Base-by-base conservation (phyloP, 2,888 invertebrate genomes). In the Scaptodrosophila latifasciaeformis region DNA sequence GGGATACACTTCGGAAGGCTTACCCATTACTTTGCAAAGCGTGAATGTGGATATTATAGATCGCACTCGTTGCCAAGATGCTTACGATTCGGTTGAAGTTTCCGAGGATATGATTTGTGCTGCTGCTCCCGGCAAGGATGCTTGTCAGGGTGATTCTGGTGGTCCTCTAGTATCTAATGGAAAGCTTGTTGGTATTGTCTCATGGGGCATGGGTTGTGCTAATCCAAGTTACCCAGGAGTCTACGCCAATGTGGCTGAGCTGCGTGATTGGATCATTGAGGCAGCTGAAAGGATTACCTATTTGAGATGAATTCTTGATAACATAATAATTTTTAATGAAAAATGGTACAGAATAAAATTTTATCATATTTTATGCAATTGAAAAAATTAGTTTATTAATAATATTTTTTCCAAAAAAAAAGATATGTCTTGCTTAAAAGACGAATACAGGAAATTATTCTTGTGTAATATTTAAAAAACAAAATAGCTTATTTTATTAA, bases 1-100 rank as follows among this genome's bases (percentile, higher is more conserved):
- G 76, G 71, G 74, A 10, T 45, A 49, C 0, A 13, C 31, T 1
- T 19, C 19, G 4, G 2, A 7, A 4, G 2, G 7, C 3, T 2
- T 19, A 21, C 21, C 19, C 10, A 3, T 4, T 4, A 9, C 12
- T 10, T 7, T 53, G 17, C 53, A 53, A 13, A n/a, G 12, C 2
- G 34, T 53, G 9, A 4, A 42, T 42, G 27, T 31, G 9, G 7
- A 24, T 1, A 49, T 43, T 13, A 0, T 43, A 9, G 43, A 37
- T 15, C n/a, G 7, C 4, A 9, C 34, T 6, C 1, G 18, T 4
- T 53, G 53, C 5, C 10, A 12, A 9, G 6, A 42, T 15, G 7
- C 6, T 1, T 53, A 35, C 27, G 17, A 18, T 24, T 5, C 9
- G n/a, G 2, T 0, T 0, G 10, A 31, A n/a, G 12, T 45, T 1